Evolutionary conservation across 2,888 invertebrate genomes (phyloP).

Genomic region (Lacanobia oleracea): DNA sequence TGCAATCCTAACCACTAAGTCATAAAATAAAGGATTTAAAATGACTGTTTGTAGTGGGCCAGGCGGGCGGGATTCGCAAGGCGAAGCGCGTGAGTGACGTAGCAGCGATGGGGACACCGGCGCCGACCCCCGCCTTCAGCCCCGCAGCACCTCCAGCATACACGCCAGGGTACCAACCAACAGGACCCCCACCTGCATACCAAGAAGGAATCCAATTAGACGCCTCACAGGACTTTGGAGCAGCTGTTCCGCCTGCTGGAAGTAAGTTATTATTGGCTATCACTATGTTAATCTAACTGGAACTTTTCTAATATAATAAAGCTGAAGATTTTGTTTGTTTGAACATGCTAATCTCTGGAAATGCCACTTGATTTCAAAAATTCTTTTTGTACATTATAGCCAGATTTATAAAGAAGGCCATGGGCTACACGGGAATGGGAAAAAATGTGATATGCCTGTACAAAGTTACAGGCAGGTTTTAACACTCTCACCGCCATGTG

Average conservation of each 20-base stretch:
- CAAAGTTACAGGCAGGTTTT: too few species aligned
- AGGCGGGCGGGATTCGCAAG: constrained; percentile 87
- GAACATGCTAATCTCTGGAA: too few species aligned
- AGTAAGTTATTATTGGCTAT: constrained; percentile 71
- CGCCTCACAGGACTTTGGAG: constrained; percentile 76
- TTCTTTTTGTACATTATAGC: too few species aligned
- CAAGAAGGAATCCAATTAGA: constrained; percentile 86
- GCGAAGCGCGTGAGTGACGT: constrained; percentile 93
- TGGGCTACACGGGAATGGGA: too few species aligned
- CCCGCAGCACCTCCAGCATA: constrained; percentile 74
- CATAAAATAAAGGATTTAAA: neutral
- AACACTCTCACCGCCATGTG: too few species aligned
- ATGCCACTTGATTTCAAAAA: too few species aligned
- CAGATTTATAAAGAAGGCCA: too few species aligned
- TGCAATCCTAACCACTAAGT: neutral
- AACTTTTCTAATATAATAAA: too few species aligned
- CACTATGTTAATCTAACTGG: too few species aligned
- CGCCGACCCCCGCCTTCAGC: constrained; percentile 79
- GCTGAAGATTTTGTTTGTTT: too few species aligned
- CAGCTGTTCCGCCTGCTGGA: constrained; percentile 69
- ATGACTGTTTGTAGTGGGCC: constrained; percentile 76
- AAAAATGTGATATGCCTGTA: too few species aligned
- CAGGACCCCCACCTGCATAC: constrained; percentile 80
- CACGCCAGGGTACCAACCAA: constrained; percentile 74
- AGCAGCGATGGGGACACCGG: constrained; percentile 92